phyloP scores from a whole-genome alignment of 1,140 invertebrate genomes.

The Musca vetustissima region DNA sequence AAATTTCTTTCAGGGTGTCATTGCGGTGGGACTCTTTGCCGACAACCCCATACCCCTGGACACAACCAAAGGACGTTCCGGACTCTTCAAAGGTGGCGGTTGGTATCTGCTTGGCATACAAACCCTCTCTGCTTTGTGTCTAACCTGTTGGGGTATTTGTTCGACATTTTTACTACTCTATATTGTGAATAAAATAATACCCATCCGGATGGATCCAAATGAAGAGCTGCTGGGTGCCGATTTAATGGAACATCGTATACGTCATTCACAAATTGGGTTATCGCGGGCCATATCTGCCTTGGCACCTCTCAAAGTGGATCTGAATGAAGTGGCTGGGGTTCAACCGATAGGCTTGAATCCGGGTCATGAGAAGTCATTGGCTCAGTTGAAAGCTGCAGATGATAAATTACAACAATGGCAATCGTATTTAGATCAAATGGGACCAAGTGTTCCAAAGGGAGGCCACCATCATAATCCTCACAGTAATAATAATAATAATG shows the following conservation, averaged over 20 bases:
- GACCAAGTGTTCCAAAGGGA: constrained; percentile 22
- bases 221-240: constrained; percentile 87
- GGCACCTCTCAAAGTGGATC: constrained; percentile 57
- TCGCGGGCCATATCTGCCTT: constrained; percentile 64
- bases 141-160: constrained; percentile 71
- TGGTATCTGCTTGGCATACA: constrained; percentile 86
- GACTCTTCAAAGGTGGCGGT: constrained; percentile 83
- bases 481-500: constrained; percentile 32
- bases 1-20: constrained; percentile 58
- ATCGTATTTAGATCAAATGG: constrained; percentile 45
- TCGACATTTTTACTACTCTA: constrained; percentile 72
- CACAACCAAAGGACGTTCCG: constrained; percentile 75
- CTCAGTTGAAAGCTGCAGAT: constrained; percentile 54
- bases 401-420: constrained; percentile 51
- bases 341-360: constrained; percentile 61
- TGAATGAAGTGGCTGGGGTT: constrained; percentile 57
- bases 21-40: constrained; percentile 89
- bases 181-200: constrained; percentile 75
- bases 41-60: constrained; percentile 77
- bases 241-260: constrained; percentile 80
- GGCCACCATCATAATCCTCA: too few species aligned
- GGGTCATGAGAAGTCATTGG: constrained; percentile 58
- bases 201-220: constrained; percentile 79
- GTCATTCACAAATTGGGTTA: constrained; percentile 60
- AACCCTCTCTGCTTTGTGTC: constrained; percentile 68